These are phyloP conservation scores for Oreochromis mossambicus DNA, from an alignment of 2,797 vertebrate species.

Conservation along the genomic window DNA sequence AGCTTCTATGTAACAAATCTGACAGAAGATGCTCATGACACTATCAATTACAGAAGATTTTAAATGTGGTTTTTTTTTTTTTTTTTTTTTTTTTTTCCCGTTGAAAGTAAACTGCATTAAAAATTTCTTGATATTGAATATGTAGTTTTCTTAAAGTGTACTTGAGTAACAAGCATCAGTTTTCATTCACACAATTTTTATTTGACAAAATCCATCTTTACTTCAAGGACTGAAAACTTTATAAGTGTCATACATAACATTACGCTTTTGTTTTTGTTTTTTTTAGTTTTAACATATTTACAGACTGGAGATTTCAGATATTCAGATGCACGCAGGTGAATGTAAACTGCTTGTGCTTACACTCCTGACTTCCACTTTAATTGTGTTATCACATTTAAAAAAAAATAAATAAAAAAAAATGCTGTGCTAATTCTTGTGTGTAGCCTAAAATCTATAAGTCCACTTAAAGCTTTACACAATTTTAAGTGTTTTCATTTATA, in stretches of 20 bases:
- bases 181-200: not conserved
- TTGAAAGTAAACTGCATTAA: not conserved
- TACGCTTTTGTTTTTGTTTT: not conserved
- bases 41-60: not conserved
- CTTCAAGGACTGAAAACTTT: not conserved
- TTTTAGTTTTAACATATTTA: not conserved
- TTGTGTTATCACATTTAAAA: not conserved
- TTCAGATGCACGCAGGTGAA: not conserved
- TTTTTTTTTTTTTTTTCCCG: too few species aligned
- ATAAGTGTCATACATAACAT: not conserved
- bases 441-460: not conserved
- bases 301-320: not conserved
- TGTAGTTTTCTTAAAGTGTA: not conserved
- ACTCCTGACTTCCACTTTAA: not conserved
- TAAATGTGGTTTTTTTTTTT: not conserved
- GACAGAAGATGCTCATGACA: not conserved
- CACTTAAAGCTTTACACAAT: not conserved
- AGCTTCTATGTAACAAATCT: not conserved
- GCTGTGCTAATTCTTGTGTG: not conserved
- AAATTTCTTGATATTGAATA: not conserved
- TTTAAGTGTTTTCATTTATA: not conserved
- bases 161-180: not conserved
- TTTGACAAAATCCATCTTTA: fast-evolving
- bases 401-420: not conserved
- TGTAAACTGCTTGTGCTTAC: not conserved